Conservation (phyloP, 2,888 invertebrate species). For the Onchidella celtica region DNA sequence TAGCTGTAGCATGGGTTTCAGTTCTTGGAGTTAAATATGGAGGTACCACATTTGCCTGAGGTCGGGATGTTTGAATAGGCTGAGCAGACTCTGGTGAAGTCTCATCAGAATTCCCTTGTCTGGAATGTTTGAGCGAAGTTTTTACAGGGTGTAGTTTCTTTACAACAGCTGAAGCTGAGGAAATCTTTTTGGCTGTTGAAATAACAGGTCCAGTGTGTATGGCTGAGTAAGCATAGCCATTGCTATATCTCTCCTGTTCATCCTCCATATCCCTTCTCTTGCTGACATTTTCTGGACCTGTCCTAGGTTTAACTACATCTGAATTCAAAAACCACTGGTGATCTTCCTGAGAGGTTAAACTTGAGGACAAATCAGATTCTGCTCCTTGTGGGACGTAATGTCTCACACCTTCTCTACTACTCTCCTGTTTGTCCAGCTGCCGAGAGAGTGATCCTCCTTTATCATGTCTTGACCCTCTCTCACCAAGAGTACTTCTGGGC, state of each 20-base stretch:
- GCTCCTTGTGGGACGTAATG: conserved; percentile 27
- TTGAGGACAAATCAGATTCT: conserved; percentile 53
- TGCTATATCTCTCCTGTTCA: conserved; percentile 1
- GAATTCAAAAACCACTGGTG: not conserved
- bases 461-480: conserved; percentile 29
- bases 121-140: not conserved
- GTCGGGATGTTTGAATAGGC: not conserved
- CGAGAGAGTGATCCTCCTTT: not conserved
- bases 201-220: conserved; percentile 46
- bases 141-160: conserved; percentile 29
- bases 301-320: not conserved
- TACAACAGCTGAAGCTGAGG: conserved; percentile 43
- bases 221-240: conserved; percentile 34
- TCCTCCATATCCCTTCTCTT: not conserved
- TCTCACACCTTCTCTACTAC: not conserved
- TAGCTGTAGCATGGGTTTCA: not conserved
- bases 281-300: not conserved
- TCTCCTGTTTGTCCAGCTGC: not conserved
- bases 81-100: not conserved
- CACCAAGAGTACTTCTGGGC: conserved; percentile 51
- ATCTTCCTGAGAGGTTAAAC: conserved; percentile 49
- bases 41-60: not conserved
- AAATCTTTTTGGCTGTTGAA: conserved; percentile 53
- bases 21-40: not conserved
- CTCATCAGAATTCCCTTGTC: not conserved